Percentiles rank a stretch among this genome's conserved stretches.
Evolutionary conservation across 1,140 invertebrate species (phyloP).

Genomic region (Listronotus oregonensis): DNA sequence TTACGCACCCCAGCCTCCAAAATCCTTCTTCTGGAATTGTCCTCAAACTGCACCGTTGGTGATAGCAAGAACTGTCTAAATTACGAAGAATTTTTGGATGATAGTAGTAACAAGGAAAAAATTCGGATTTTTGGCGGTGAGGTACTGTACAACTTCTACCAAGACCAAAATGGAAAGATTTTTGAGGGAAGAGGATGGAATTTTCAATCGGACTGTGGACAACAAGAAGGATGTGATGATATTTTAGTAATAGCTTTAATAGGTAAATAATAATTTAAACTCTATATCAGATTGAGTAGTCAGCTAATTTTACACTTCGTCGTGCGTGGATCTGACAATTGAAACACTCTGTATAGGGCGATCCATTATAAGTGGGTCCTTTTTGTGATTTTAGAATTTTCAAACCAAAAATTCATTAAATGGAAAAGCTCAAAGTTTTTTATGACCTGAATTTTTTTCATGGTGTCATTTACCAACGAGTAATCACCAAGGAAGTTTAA

Average conservation of each 20-base stretch:
- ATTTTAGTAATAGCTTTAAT: slow-evolving; percentile 11
- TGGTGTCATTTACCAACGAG: too few relatives aligned
- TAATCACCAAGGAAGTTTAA: too few relatives aligned
- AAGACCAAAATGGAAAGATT: slow-evolving; percentile 13
- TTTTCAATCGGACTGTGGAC: slow-evolving; percentile 16
- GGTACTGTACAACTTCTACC: slow-evolving; percentile 23
- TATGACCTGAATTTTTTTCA: too few relatives aligned
- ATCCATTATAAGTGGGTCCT: too few relatives aligned
- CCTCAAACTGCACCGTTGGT: slow-evolving; percentile 6
- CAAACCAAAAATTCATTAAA: too few relatives aligned
- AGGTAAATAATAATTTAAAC: slow-evolving; percentile 1
- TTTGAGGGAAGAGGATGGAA: slow-evolving; percentile 24
- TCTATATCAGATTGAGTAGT: neutral
- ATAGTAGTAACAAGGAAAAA: slow-evolving; percentile 12
- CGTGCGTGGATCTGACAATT: too few relatives aligned
- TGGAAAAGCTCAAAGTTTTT: too few relatives aligned
- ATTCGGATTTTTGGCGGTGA: neutral
- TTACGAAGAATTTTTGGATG: slow-evolving; percentile 12
- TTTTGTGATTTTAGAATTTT: too few relatives aligned
- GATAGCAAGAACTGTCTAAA: slow-evolving; percentile 1
- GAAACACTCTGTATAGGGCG: too few relatives aligned
- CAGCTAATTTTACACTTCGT: neutral
- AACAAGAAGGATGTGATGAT: slow-evolving; percentile 4
- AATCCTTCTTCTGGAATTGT: slow-evolving; percentile 13
- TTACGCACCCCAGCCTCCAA: slow-evolving; percentile 4